Evolutionary conservation across 2,888 invertebrate species (phyloP).

Genomic region (Rugalucina vietnamica): DNA sequence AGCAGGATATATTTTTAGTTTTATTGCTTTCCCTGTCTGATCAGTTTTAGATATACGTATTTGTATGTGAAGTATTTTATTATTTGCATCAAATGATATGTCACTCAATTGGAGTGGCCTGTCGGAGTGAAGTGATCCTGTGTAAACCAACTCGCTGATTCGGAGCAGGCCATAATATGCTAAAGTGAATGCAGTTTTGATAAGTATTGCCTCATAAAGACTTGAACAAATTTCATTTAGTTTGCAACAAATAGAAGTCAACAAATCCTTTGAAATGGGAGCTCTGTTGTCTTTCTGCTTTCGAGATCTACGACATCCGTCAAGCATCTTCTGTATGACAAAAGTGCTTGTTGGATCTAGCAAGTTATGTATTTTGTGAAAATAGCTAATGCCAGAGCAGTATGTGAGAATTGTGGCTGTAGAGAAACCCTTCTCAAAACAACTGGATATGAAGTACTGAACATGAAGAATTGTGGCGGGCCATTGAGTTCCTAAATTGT

Average conservation of each 20-base stretch:
- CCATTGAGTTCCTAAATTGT: not conserved
- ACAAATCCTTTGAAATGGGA: not conserved
- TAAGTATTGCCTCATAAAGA: not conserved
- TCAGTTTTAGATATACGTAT: conserved; percentile 20
- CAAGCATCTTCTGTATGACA: not conserved
- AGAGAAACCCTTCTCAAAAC: not conserved
- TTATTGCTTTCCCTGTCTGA: not conserved
- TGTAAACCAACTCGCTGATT: conserved; percentile 37
- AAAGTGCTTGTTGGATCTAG: not conserved
- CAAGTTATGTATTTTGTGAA: conserved; percentile 4
- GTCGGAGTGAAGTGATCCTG: not conserved
- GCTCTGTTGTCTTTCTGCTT: not conserved
- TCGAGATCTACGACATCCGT: not conserved
- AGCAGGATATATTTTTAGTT: not conserved
- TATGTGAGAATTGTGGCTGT: not conserved
- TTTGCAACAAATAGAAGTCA: not conserved
- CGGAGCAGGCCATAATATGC: conserved; percentile 47
- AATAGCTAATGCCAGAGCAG: conserved; percentile 5
- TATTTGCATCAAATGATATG: not conserved
- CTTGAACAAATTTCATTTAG: not conserved
- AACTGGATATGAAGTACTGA: not conserved
- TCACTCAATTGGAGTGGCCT: not conserved
- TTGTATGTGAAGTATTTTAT: not conserved
- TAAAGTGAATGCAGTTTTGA: conserved; percentile 22
- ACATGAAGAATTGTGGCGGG: conserved; percentile 19